phyloP scores from a whole-genome alignment of 2,797 vertebrate species.

The Clarias pachynema region DNA sequence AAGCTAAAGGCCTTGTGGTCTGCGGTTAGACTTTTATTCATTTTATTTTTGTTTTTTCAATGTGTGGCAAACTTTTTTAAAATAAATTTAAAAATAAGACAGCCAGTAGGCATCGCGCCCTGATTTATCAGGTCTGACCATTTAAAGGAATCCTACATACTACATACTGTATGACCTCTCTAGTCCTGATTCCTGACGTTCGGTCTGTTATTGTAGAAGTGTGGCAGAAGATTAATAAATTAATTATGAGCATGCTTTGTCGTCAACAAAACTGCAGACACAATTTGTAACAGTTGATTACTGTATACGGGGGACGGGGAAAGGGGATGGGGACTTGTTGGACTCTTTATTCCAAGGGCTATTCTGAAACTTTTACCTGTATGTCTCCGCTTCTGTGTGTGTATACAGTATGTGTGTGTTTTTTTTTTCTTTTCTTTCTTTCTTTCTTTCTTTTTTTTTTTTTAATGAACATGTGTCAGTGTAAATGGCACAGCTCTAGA shows the following conservation, averaged over 20 bases:
- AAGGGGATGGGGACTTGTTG: slow-evolving; percentile 49
- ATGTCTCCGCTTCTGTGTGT: slow-evolving; percentile 72
- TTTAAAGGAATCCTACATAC: slow-evolving; percentile 24
- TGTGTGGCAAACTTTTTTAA: slow-evolving; percentile 19
- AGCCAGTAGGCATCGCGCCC: slow-evolving; percentile 22
- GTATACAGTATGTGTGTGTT: slow-evolving; percentile 30
- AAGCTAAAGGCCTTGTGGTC: background rate
- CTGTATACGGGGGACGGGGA: slow-evolving; percentile 49
- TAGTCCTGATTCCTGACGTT: slow-evolving; percentile 11
- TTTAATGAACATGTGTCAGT: slow-evolving; percentile 51
- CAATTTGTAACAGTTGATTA: slow-evolving; percentile 65
- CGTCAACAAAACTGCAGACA: slow-evolving; percentile 37
- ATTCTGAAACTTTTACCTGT: slow-evolving; percentile 72
- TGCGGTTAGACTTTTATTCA: background rate
- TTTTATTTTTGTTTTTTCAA: background rate
- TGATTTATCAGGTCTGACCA: slow-evolving; percentile 48
- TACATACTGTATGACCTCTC: slow-evolving; percentile 10
- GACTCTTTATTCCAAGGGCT: slow-evolving; percentile 81
- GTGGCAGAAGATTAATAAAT: slow-evolving; percentile 32
- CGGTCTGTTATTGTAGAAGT: slow-evolving; percentile 37
- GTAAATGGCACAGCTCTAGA: slow-evolving; percentile 63
- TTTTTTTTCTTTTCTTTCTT: slow-evolving; percentile 50
- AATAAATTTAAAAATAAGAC: too few relatives aligned
- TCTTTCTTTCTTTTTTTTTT: slow-evolving; percentile 30
- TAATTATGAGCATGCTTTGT: slow-evolving; percentile 54